Base-by-base conservation (phyloP, 2,113 vertebrate species). In the Shinisaurus crocodilurus region DNA sequence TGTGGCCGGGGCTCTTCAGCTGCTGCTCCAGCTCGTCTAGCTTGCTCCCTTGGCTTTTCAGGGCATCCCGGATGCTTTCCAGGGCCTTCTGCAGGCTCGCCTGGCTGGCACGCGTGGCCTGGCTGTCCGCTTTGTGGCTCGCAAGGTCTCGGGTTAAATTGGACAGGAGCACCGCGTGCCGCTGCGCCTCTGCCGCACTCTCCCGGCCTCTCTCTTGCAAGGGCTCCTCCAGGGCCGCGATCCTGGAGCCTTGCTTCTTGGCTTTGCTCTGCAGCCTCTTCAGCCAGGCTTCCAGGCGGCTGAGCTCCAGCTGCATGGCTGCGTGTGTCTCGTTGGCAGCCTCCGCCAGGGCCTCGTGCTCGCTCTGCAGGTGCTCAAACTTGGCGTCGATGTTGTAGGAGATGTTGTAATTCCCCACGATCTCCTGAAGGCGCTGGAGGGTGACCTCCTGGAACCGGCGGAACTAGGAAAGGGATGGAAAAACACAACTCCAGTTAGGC, bases 371-470 rank as follows among this genome's bases (percentile, higher is more conserved):
- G 69, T 57, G 91, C 81, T 90, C 94, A 88, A 98, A 93, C 6
- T 45, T 94, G 27, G 75, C 48, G 9, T 97, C 94, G 0, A 97
- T 63, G 3, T 67, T 80, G 23, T 90, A 81, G 1, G 97, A 97
- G 63, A 96, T 87, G 54, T 97, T 98, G 90, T 95, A 96, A 91
- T 96, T 97, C 69, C 94, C 95, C 15, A 95, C 96, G 29, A 98
- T 93, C 88, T 83, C 93, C 84, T 96, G 95, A 48, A 98, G 95
- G 87, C 95, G 96, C 1, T 88, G 87, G 29, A 96, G 92, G 37
- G 96, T 97, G 91, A 96, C 92, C 18, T 96, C 94, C 86, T 97
- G 96, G 91, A 98, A 97, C 43, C 95, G 96, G 5, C 81, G 96
- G 86, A 98, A 98, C 98, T 98, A 92, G 10, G 2, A 9, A 23